Evolutionary conservation across 2,888 invertebrate genomes (phyloP), one percentile per base, ranked within the genome.

Genomic region (Idaea aversata): DNA sequence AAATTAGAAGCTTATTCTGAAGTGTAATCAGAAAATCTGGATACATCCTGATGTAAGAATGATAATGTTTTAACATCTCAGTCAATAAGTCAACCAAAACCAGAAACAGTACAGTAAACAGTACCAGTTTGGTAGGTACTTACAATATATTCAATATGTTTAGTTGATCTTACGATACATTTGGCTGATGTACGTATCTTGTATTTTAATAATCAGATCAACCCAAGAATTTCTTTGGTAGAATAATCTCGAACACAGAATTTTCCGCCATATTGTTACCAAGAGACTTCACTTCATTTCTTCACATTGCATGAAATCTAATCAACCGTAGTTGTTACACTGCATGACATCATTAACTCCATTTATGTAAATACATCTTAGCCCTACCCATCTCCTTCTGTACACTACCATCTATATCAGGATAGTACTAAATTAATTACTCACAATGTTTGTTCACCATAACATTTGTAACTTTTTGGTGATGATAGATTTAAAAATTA

Each of bases 301-400:
- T 74, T 75, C 70, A 77, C 78, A 79, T 71, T 81, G 91, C 92
- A 91, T 91, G 90, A 73, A 74, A 75, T 85, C 7, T 47, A 7
- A 47, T 13, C 47, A 85, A 85, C 75, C 70, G 76, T 87, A 85
- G 83, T 71, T 73, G 77, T 59, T 59, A 81, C 79, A 82, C 82
- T 88, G 92, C 92, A 91, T 91, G 92, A 78, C 64, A 72, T 85
- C 85, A 85, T 79, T 72, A 71, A 74, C 63, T 69, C 73, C 78
- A 78, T 76, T 77, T 78, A 82, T 81, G 76, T 82, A 79, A 78
- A 84, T 77, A 85, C 80, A 78, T 73, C 59, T 25, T 78, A 85
- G 88, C 88, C 88, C 90, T 84, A 82, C 90, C 90, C 90, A 85
- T 80, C 86, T 86, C 88, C 88, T 90, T 87, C 89, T 80, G 74